Conservation (phyloP, 1,140 invertebrate genomes). For the Leptinotarsa defecta region DNA sequence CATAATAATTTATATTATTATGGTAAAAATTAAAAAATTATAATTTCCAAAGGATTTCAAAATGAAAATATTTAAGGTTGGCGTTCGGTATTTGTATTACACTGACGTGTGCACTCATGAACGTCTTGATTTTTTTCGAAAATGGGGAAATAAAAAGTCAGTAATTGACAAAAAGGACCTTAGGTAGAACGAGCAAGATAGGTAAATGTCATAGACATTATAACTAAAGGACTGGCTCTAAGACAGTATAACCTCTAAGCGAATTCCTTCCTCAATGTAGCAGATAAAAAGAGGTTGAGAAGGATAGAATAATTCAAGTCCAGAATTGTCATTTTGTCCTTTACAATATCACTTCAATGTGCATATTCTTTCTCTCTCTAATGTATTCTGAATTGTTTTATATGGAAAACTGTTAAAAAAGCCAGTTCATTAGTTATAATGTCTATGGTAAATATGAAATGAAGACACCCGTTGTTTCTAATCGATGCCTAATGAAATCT, state of each 20-base stretch:
- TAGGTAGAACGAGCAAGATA: background rate
- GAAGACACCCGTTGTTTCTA: background rate
- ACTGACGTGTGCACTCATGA: background rate
- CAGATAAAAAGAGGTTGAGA: too few relatives aligned
- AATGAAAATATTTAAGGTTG: constrained; percentile 1
- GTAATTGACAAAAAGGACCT: background rate
- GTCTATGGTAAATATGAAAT: background rate
- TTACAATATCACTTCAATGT: too few relatives aligned
- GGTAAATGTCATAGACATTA: too few relatives aligned
- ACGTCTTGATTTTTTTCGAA: background rate
- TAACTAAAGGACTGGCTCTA: too few relatives aligned
- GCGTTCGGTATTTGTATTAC: constrained; percentile 2
- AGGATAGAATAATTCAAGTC: too few relatives aligned
- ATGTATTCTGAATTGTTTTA: too few relatives aligned
- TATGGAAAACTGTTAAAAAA: too few relatives aligned
- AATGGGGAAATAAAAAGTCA: constrained; percentile 1
- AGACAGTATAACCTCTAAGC: too few relatives aligned
- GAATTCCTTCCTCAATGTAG: too few relatives aligned
- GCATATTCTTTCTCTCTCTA: too few relatives aligned
- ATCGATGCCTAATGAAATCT: background rate
- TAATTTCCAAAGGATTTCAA: background rate
- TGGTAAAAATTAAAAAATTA: background rate
- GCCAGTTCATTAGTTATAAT: too few relatives aligned
- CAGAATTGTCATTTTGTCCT: too few relatives aligned
- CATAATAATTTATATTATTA: constrained; percentile 2